Conservation (phyloP, 2,888 invertebrate genomes). For the Drosophila siamana region DNA sequence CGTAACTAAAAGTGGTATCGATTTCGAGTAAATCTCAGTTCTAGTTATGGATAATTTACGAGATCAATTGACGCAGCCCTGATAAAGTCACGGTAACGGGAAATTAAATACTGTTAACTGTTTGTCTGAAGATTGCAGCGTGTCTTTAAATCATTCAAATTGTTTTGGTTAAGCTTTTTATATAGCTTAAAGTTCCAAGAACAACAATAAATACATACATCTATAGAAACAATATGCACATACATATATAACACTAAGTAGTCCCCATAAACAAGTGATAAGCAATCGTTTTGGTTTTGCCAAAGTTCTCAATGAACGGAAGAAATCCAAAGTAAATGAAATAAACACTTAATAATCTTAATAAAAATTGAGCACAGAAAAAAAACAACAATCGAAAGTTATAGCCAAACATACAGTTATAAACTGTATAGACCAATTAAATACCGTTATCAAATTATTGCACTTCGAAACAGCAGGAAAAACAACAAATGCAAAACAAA, state of each 20-base stretch:
- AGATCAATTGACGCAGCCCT: not conserved
- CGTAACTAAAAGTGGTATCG: not conserved
- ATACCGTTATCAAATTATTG: slow-evolving; percentile 27
- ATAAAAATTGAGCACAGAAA: not conserved
- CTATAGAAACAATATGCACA: too few species aligned
- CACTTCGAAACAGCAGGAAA: slow-evolving; percentile 4
- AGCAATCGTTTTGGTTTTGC: slow-evolving; percentile 39
- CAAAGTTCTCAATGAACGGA: slow-evolving; percentile 44
- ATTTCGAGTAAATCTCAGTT: slow-evolving; percentile 39
- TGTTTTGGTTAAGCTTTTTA: slow-evolving; percentile 2
- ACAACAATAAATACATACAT: slow-evolving; percentile 6
- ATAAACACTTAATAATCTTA: slow-evolving; percentile 14
- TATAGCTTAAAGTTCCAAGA: slow-evolving; percentile 15
- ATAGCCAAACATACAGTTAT: slow-evolving; percentile 5
- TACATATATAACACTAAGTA: not conserved
- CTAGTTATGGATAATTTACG: slow-evolving; percentile 29
- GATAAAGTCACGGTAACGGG: not conserved
- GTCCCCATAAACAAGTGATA: slow-evolving; percentile 48
- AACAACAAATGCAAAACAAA: slow-evolving; percentile 7
- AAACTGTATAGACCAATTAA: slow-evolving; percentile 32
- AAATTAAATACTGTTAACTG: slow-evolving; percentile 12
- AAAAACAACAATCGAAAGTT: slow-evolving; percentile 33
- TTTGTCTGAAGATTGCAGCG: slow-evolving; percentile 4
- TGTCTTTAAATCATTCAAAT: slow-evolving; percentile 40
- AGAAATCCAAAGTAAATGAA: slow-evolving; percentile 36